Percentiles rank a stretch among this genome's conserved stretches.
Evolutionary conservation across 2,113 vertebrate genomes (phyloP).

Genomic region (Struthidea cinerea): DNA sequence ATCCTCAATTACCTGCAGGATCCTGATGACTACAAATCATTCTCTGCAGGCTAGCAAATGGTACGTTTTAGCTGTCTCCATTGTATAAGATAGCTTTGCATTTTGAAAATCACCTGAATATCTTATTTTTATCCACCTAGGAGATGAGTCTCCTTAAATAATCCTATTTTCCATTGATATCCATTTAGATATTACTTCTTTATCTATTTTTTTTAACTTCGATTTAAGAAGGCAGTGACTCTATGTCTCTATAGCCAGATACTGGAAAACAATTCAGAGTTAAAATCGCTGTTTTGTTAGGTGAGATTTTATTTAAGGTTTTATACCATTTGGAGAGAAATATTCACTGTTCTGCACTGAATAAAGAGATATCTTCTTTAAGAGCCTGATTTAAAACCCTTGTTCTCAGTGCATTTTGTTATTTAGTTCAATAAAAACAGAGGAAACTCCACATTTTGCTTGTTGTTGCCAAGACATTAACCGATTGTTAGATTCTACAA

Average conservation of each 20-base stretch:
- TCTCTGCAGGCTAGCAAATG: slow-evolving; percentile 61
- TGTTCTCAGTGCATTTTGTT: neutral
- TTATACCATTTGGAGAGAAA: neutral
- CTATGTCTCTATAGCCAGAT: neutral
- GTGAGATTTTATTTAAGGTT: slow-evolving; percentile 40
- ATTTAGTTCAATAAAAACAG: neutral
- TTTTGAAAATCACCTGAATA: slow-evolving; percentile 68
- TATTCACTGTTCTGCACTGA: neutral
- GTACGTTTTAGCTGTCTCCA: slow-evolving; percentile 36
- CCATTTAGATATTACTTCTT: slow-evolving; percentile 54
- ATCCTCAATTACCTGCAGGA: slow-evolving; percentile 66
- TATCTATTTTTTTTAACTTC: slow-evolving; percentile 27
- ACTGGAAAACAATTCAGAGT: slow-evolving; percentile 55
- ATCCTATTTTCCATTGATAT: slow-evolving; percentile 46
- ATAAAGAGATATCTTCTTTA: neutral
- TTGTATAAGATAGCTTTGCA: slow-evolving; percentile 60
- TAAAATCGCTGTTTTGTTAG: slow-evolving; percentile 29
- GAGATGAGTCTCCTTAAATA: slow-evolving; percentile 53
- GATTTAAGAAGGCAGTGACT: slow-evolving; percentile 39
- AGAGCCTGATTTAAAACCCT: neutral
- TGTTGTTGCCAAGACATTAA: neutral
- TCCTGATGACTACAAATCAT: slow-evolving; percentile 67
- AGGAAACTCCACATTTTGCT: neutral
- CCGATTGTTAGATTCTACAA: neutral
- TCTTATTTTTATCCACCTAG: slow-evolving; percentile 62